Conservation (phyloP, 1,140 invertebrate species). For the Meloidogyne chitwoodi region DNA sequence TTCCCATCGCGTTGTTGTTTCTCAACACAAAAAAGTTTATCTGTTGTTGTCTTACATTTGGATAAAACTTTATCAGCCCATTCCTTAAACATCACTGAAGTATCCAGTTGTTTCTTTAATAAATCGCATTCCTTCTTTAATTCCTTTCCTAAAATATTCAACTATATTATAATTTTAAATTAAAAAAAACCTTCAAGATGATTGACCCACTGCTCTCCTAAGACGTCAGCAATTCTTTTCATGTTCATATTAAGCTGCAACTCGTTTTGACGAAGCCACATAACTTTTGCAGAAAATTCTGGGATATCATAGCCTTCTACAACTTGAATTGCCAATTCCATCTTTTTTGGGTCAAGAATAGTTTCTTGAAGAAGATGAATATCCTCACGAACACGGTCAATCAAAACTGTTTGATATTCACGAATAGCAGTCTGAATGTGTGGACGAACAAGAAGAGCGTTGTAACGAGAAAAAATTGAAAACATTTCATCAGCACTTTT, state of each 20-base stretch:
- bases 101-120: conserved; percentile 88
- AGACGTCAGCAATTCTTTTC: conserved; percentile 89
- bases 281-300: conserved; percentile 90
- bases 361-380: conserved; percentile 95
- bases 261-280: conserved; percentile 96
- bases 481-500: conserved; percentile 99
- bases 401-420: conserved; percentile 97
- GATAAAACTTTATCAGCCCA: conserved; percentile 89
- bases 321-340: conserved; percentile 2
- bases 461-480: conserved; percentile 92
- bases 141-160: conserved; percentile 65
- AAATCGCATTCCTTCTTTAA: conserved; percentile 94
- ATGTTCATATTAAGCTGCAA: conserved; percentile 93
- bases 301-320: conserved; percentile 72
- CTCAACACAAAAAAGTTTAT: conserved; percentile 90
- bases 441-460: conserved; percentile 93
- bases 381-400: conserved; percentile 97
- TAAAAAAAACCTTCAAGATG: conserved; percentile 86
- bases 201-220: conserved; percentile 96
- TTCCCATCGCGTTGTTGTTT: conserved; percentile 62
- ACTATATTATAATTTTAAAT: background rate
- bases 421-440: conserved; percentile 96
- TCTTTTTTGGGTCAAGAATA: conserved; percentile 74
- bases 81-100: conserved; percentile 89
- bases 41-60: conserved; percentile 84